Conservation (phyloP, 1,140 invertebrate genomes). For the Ceratina japonica region DNA sequence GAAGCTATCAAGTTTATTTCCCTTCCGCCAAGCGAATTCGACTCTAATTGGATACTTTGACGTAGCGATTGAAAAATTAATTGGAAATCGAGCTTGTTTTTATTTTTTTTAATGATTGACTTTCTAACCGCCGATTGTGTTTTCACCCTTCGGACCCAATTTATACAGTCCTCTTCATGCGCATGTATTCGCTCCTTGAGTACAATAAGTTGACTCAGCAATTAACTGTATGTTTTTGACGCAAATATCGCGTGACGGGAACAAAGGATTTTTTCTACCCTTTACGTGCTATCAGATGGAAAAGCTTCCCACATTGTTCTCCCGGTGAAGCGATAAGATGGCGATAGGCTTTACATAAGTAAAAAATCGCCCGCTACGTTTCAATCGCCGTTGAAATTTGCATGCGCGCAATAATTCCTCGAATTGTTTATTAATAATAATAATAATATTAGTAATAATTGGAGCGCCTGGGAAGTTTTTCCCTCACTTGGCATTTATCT, state of each 20-base stretch:
- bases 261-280: conserved; percentile 22
- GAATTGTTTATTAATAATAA: no score
- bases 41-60: no score
- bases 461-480: no score
- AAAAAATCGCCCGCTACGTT: background rate
- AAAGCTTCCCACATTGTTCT: background rate
- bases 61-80: no score
- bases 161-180: conserved; percentile 28
- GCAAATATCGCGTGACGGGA: conserved; percentile 12
- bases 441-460: no score
- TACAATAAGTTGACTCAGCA: conserved; percentile 33
- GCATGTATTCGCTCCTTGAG: conserved; percentile 17
- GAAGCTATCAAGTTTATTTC: no score
- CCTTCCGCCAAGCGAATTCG: no score
- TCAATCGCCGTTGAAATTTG: no score
- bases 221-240: conserved; percentile 42
- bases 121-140: conserved; percentile 36
- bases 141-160: conserved; percentile 18
- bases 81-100: no score
- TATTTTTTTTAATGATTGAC: conserved; percentile 16
- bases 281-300: conserved; percentile 7
- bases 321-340: background rate
- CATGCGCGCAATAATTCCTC: no score
- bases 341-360: background rate
- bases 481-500: no score